Evolutionary conservation across 2,113 vertebrate genomes (phyloP), one percentile per base, ranked within the genome.

Genomic region (Cardinalis cardinalis): DNA sequence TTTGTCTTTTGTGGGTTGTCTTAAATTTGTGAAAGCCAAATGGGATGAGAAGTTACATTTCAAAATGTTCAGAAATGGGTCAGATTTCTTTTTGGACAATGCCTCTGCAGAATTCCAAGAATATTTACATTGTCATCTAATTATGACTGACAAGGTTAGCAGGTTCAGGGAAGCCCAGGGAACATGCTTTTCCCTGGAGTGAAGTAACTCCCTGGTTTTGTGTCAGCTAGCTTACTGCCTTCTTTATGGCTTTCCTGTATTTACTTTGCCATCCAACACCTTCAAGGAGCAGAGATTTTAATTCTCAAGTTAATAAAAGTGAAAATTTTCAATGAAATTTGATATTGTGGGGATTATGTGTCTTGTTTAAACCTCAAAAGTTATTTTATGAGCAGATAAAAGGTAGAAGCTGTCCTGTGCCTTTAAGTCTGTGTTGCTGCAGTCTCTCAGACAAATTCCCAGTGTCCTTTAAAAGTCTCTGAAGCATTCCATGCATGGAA

Each of bases 101-200:
- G 46, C 24, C 13, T 84, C 60, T 72, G 14, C 29, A 76, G 84
- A 84, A 75, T 58, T 87, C 18, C 29, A 17, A 29, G 56, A 56
- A 56, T 21, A 10, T 79, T 90, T 71, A 44, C 4, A 3, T n/a
- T 70, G 84, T 16, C 46, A 55, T 59, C 21, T 75, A 55, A 49
- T 84, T 92, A 65, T 85, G 81, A 55, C 49, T 87, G 53, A 55
- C 71, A 51, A 79, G 66, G 84, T 75, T 79, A 92, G 41, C 59
- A 89, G 51, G 81, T 82, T 92, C 78, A 77, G 81, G 71, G 68
- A 94, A 89, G 59, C 68, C 71, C 82, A 43, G 43, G 59, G 82
- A 75, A 89, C 7, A 29, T 19, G 10, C 7, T 78, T 38, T 87
- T 51, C 63, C 63, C 74, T 73, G 93, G 72, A 85, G 87, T 71